Base-by-base conservation (phyloP, 2,888 invertebrate genomes). In the Amblyteles armatorius region DNA sequence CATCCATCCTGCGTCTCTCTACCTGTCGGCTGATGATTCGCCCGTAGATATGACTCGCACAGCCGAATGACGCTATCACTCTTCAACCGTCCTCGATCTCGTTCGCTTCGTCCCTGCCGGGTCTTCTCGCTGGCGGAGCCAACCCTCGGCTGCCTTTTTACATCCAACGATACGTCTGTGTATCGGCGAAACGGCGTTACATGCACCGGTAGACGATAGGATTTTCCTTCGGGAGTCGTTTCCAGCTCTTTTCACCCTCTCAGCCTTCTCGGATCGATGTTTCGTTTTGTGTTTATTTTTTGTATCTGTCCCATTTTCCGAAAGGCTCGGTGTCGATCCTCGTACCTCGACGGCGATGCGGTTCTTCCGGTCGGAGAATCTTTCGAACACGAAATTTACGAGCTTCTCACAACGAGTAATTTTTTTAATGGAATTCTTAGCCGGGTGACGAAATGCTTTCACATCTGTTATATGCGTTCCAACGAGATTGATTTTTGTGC, bases 101-200 rank as follows among this genome's bases (percentile, higher is more conserved):
- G n/a, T 52, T n/a, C n/a, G 44, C 16, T 33, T 67, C 67, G 33
- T 77, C 50, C 65, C 29, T 44, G 22, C 48, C 57, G 44, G 29
- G 55, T 57, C 40, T 69, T n/a, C 69, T 68, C 33, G 26, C 48
- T n/a, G 69, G 36, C 22, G 19, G 60, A 65, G 50, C 52, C 2
- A 57, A 57, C 57, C 26, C 57, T 57, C 57, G 22, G 3, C 7
- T 57, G 26, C 4, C 36, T 52, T 72, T 72, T 72, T 65, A 79
- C 65, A 50, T n/a, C 19, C 6, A 63, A 16, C 50, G 52, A 68
- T 78, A 36, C 44, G 40, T 36, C 44, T 16, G 19, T 69, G 44
- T 44, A 68, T 78, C 57, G n/a, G 9, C 57, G 48, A 57, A 68
- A 19, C 68, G 44, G 57, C 55, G 55, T 52, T 36, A 26, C 77